Evolutionary conservation across 2,113 vertebrate genomes (phyloP).

Genomic region (Pollachius pollachius): DNA sequence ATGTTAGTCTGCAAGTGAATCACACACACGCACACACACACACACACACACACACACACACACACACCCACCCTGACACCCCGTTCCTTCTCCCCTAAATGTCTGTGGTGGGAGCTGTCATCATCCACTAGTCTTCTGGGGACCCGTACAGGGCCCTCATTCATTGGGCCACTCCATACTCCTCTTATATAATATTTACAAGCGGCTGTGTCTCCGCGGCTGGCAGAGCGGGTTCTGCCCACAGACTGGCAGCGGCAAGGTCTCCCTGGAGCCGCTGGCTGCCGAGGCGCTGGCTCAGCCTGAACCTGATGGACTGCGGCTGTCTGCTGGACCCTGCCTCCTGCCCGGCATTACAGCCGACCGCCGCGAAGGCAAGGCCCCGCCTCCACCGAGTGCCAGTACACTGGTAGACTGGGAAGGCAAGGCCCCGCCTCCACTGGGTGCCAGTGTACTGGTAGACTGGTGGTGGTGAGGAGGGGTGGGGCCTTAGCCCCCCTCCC

Average conservation of each 20-base stretch:
- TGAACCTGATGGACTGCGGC: slow-evolving; percentile 28
- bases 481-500: neutral
- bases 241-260: slow-evolving; percentile 16
- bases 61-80: slow-evolving; percentile 7
- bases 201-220: slow-evolving; percentile 45
- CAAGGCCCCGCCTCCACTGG: slow-evolving; percentile 28
- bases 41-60: slow-evolving; percentile 1
- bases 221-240: slow-evolving; percentile 34
- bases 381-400: slow-evolving; percentile 44
- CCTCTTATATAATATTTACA: slow-evolving; percentile 64
- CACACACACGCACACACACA: neutral
- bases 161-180: slow-evolving; percentile 58
- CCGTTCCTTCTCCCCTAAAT: slow-evolving; percentile 37
- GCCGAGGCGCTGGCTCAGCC: slow-evolving; percentile 50
- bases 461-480: slow-evolving; percentile 33
- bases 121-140: slow-evolving; percentile 38
- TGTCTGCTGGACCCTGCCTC: slow-evolving; percentile 22
- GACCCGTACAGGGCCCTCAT: slow-evolving; percentile 49
- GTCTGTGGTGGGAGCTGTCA: slow-evolving; percentile 38
- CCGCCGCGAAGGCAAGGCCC: slow-evolving; percentile 31
- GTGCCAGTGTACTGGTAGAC: slow-evolving; percentile 42
- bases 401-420: slow-evolving; percentile 39
- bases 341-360: slow-evolving; percentile 29
- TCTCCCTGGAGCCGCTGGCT: slow-evolving; percentile 7
- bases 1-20: neutral